Conservation (phyloP, 2,797 vertebrate species). For the Gymnodraco acuticeps region DNA sequence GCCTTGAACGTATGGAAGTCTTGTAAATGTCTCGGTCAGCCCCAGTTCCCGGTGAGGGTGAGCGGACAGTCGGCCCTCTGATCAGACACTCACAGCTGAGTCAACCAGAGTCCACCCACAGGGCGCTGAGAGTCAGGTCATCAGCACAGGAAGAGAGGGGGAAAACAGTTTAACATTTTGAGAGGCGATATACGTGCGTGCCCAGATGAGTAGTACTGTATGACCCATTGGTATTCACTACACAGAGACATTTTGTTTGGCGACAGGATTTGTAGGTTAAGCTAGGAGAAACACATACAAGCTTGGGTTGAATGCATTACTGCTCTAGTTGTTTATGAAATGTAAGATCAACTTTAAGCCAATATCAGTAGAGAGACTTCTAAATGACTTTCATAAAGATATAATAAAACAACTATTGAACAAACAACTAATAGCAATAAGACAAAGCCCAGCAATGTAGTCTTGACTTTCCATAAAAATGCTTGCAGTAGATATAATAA, state of each 20-base stretch:
- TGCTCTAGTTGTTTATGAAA: neutral
- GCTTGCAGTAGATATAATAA: neutral
- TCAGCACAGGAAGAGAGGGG: neutral
- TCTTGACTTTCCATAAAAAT: neutral
- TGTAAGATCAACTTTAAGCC: neutral
- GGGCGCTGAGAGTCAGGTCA: slow-evolving; percentile 10
- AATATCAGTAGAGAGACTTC: neutral
- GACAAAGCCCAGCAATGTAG: neutral
- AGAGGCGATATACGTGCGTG: neutral
- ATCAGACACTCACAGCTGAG: slow-evolving; percentile 40
- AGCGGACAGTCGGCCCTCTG: slow-evolving; percentile 18
- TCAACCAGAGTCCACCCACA: slow-evolving; percentile 40
- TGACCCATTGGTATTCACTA: neutral
- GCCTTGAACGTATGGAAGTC: no score
- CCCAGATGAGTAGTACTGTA: neutral
- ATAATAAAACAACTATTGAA: slow-evolving; percentile 19
- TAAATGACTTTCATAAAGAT: neutral
- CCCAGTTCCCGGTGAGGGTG: slow-evolving; percentile 15
- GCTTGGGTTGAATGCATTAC: neutral
- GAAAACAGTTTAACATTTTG: slow-evolving; percentile 1
- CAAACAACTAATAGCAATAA: neutral
- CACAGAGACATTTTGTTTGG: neutral
- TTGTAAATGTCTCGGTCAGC: neutral
- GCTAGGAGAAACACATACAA: neutral
- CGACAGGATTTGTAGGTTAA: neutral